A percentile compares a stretch with the other conserved stretches of the same genome.
Evolutionary conservation across 2,888 invertebrate genomes (phyloP).

Genomic region (Chrysopilus asiliformis): DNA sequence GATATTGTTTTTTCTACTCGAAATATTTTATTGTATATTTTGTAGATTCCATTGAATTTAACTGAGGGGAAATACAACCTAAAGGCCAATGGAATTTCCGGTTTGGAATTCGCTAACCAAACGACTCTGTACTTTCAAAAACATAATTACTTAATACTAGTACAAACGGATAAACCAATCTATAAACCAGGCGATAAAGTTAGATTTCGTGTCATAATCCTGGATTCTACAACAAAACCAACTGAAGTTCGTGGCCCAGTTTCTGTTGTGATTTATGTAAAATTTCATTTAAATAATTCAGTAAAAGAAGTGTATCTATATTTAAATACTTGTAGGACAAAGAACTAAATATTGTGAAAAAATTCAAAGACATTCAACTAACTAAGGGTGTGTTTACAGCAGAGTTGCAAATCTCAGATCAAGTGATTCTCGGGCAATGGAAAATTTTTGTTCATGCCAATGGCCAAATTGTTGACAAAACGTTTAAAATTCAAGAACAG

Average conservation of each 20-base stretch:
- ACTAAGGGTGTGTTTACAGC: conserved; percentile 62
- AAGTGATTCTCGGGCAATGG: conserved; percentile 82
- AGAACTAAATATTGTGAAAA: conserved; percentile 65
- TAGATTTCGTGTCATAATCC: conserved; percentile 54
- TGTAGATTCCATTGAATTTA: conserved; percentile 1
- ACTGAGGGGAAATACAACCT: conserved; percentile 39
- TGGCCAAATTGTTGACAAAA: conserved; percentile 34
- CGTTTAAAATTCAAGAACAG: conserved; percentile 69
- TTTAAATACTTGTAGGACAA: conserved; percentile 44
- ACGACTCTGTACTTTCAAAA: conserved; percentile 57
- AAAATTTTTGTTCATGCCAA: conserved; percentile 55
- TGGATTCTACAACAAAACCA: conserved; percentile 61
- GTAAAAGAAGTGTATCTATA: neutral
- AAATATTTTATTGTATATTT: too few relatives aligned
- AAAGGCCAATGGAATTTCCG: conserved; percentile 53
- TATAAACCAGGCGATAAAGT: conserved; percentile 79
- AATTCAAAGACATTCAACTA: conserved; percentile 55
- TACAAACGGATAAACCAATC: conserved; percentile 85
- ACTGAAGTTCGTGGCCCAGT: conserved; percentile 25
- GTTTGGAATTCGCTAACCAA: conserved; percentile 57
- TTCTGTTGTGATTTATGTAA: conserved; percentile 21
- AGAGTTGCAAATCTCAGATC: conserved; percentile 62
- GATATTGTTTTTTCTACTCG: too few relatives aligned
- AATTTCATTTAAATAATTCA: too few relatives aligned
- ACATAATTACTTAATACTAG: conserved; percentile 70